Evolutionary conservation across 2,888 invertebrate genomes (phyloP).

Genomic region (Netelia fuscicornis): DNA sequence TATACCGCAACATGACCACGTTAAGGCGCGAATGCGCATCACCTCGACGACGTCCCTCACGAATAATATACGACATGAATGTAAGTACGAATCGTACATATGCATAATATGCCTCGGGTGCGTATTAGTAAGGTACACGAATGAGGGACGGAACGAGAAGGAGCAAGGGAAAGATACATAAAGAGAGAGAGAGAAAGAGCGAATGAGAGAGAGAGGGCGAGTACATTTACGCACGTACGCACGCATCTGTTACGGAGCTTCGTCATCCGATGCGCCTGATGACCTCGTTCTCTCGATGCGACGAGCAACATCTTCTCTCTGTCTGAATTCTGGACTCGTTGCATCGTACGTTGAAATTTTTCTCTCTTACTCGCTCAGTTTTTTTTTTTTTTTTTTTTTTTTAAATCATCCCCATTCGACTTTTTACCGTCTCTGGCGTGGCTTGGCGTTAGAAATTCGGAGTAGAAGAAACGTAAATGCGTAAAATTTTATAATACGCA

Average conservation of each 20-base stretch:
- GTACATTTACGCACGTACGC: conserved; percentile 12
- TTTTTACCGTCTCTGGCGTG: too few relatives aligned
- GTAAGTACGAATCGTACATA: background rate
- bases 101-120: background rate
- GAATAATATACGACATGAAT: background rate
- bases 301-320: background rate
- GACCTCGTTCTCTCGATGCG: conserved; percentile 57
- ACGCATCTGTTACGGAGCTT: conserved; percentile 41
- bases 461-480: background rate
- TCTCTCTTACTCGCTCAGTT: background rate
- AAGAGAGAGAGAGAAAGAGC: too few relatives aligned
- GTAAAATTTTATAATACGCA: background rate
- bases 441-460: too few relatives aligned
- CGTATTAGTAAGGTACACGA: conserved; percentile 11
- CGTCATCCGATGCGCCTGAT: conserved; percentile 44
- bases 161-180: too few relatives aligned
- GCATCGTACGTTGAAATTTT: conserved; percentile 5
- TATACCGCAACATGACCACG: background rate
- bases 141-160: too few relatives aligned
- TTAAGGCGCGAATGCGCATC: background rate
- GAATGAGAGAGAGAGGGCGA: background rate
- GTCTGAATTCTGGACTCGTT: conserved; percentile 22
- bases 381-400: background rate
- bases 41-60: background rate
- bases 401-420: too few relatives aligned